phyloP scores from a whole-genome alignment of 37 sponge, comb jelly and placozoan genomes.

The Mnemiopsis leidyi region DNA sequence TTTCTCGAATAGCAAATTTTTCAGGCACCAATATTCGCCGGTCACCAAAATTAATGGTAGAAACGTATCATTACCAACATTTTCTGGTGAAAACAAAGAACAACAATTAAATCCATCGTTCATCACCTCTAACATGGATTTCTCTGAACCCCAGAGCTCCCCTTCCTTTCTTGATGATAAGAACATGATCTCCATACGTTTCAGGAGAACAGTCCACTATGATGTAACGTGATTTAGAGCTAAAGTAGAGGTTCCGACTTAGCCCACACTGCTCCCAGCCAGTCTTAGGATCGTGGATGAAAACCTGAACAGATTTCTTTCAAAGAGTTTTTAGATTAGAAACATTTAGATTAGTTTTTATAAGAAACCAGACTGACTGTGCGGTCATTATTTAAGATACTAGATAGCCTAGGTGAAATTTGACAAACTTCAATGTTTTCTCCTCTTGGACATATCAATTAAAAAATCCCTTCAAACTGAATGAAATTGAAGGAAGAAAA shows the following conservation, averaged over 20 bases:
- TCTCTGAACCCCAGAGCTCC: neutral
- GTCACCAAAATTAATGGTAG: no score
- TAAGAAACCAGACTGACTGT: no score
- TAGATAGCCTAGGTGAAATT: no score
- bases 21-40: no score
- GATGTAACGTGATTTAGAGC: neutral
- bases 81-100: neutral
- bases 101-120: neutral
- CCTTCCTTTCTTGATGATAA: slow-evolving; percentile 1
- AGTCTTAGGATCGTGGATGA: neutral
- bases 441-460: no score
- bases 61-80: neutral
- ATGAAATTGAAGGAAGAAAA: neutral
- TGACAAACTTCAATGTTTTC: no score
- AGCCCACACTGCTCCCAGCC: neutral
- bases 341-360: no score
- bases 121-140: neutral
- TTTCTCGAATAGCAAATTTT: no score
- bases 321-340: no score
- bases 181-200: neutral
- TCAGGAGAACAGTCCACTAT: neutral
- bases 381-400: no score
- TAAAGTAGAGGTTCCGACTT: neutral
- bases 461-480: neutral
- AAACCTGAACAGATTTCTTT: no score